Evolutionary conservation across 30 jellyfish, hydroid and myxozoan species (phyloP), one percentile per base, ranked within the genome.

Genomic region (Sanderia malayensis): DNA sequence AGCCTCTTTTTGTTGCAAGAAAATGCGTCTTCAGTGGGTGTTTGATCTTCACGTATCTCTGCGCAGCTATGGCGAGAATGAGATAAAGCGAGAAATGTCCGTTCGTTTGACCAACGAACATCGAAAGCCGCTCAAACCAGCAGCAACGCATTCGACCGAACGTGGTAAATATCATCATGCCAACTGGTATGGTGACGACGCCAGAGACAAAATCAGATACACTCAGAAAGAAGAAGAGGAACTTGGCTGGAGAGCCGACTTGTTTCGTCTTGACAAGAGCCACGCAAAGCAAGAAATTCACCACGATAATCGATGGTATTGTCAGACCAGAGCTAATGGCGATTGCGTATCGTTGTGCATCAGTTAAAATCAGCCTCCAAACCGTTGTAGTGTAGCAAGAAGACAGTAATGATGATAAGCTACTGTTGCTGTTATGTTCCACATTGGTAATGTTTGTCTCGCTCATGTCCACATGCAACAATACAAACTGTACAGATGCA

Each of bases 81-180:
- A 67, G 23, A 31, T 78, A 78, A 45, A 46, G 49, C 28, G 89
- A 78, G 28, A 78, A 64, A 65, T 78, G 89, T 4, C 80, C 89
- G 45, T 78, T 78, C 52, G 82, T 49, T 11, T 53, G 82, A 22
- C 82, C 81, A 2, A 64, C 21, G 18, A 78, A 78, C 68, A 67
- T 34, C 13, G 53, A n/a, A n/a, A 58, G 21, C 53, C 17, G 30
- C 31, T 78, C 89, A 17, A 78, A 65, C 89, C 89, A 78, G 64
- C 89, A 78, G 32, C 57, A 18, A 18, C 89, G 89, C 25, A 17
- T 31, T n/a, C 53, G 47, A 18, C 75, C 46, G 0, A 78, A 31
- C 2, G 7, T 34, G 4, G 89, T 65, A n/a, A 34, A 23, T 1
- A 78, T 70, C 18, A 53, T 29, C n/a, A 78, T 52, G 31, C 67